A percentile compares a stretch with the other conserved stretches of the same genome.
These are phyloP conservation scores for Zoanthus sansibaricus DNA, from an alignment of 92 coral and sea anemone genomes.

Conservation along the genomic window DNA sequence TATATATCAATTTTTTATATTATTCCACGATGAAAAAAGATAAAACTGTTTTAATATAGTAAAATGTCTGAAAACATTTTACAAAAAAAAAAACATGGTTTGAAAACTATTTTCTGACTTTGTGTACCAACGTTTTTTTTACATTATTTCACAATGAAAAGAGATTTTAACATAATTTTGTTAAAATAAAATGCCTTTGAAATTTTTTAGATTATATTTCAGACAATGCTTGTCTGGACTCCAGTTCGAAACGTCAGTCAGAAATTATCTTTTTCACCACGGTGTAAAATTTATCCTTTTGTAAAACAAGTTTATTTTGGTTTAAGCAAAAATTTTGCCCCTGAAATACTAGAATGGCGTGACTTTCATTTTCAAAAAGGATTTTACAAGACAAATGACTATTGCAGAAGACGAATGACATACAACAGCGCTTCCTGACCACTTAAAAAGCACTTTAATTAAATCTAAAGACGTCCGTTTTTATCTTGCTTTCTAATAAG, in stretches of 20 bases:
- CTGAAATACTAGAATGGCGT: background rate
- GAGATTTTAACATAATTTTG: no score
- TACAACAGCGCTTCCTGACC: background rate
- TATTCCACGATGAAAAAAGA: no score
- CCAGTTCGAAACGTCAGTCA: background rate
- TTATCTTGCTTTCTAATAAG: slow-evolving; percentile 11
- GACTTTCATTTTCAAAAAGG: background rate
- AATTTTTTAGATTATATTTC: no score
- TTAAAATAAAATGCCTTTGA: no score
- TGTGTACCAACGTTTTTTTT: no score
- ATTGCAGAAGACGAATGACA: background rate
- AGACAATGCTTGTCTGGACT: no score
- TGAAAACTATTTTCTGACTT: no score
- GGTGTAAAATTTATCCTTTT: background rate
- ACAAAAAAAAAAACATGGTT: no score
- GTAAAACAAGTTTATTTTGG: background rate
- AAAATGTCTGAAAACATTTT: no score
- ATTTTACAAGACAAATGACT: slow-evolving; percentile 4
- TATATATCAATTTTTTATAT: no score
- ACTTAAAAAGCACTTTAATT: background rate
- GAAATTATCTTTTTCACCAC: background rate
- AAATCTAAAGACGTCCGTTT: background rate
- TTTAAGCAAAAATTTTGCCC: background rate
- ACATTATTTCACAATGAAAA: no score
- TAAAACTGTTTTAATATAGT: no score